These are phyloP conservation scores for Dilophus febrilis DNA, from an alignment of 2,888 invertebrate genomes.

Conservation along the genomic window DNA sequence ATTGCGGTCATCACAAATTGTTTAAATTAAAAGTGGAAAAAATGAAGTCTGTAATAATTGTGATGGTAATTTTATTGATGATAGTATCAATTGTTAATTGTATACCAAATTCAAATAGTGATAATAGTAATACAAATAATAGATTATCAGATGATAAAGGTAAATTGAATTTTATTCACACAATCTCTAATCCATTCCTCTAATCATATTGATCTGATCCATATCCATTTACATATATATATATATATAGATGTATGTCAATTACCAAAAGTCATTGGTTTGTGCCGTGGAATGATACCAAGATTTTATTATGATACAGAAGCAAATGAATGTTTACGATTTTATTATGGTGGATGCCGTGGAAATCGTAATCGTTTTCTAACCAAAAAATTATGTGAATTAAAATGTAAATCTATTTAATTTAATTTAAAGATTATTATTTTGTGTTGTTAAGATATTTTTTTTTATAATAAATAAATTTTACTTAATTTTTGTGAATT, in stretches of 20 bases:
- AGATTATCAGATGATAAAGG: constrained; percentile 9
- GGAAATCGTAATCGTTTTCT: constrained; percentile 59
- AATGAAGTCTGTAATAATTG: no score
- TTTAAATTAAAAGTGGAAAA: no score
- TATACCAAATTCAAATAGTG: no score
- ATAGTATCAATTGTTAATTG: no score
- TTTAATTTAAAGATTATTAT: no score
- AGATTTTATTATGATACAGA: constrained; percentile 51
- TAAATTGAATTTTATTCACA: constrained; percentile 3
- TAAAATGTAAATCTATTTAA: constrained; percentile 28
- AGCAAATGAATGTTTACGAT: constrained; percentile 45
- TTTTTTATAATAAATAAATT: no score
- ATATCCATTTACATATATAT: no score
- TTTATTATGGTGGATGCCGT: constrained; percentile 49
- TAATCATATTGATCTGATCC: background rate
- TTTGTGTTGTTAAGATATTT: no score
- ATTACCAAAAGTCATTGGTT: constrained; percentile 44
- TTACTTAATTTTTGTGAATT: no score
- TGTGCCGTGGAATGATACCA: constrained; percentile 49
- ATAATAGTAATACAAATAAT: no score
- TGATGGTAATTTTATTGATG: no score
- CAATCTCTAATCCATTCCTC: background rate
- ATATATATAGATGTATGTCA: constrained; percentile 49
- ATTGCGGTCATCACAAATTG: no score
- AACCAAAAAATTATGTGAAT: constrained; percentile 38